Evolutionary conservation across 2,888 invertebrate genomes (phyloP).

Genomic region (Sabatieria punctata): DNA sequence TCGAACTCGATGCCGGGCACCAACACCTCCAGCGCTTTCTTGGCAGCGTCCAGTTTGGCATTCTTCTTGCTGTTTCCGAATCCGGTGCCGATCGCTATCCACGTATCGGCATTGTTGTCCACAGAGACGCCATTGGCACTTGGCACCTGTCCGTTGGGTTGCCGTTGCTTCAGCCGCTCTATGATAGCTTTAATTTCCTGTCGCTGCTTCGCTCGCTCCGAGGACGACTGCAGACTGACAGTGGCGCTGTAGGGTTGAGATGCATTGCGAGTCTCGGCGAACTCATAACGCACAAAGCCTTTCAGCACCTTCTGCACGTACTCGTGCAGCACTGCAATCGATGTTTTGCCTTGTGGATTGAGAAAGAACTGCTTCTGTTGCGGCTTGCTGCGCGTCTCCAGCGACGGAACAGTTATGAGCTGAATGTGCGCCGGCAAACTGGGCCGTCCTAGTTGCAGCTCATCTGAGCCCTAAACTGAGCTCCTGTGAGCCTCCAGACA

Average conservation of each 20-base stretch:
- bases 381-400: conserved; percentile 12
- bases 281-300: conserved; percentile 36
- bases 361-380: conserved; percentile 65
- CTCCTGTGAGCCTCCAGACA: no score
- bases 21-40: conserved; percentile 16
- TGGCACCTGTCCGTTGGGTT: conserved; percentile 6
- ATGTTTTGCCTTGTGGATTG: conserved; percentile 93
- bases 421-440: conserved; percentile 14
- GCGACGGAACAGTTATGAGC: conserved; percentile 19
- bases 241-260: conserved; percentile 82
- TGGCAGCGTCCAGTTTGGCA: conserved; percentile 72
- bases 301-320: conserved; percentile 86
- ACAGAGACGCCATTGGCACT: neutral
- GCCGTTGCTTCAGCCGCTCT: conserved; percentile 14
- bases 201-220: no score
- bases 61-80: conserved; percentile 85
- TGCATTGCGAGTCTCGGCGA: conserved; percentile 45
- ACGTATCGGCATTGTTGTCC: conserved; percentile 50
- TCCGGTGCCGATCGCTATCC: conserved; percentile 59
- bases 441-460: conserved; percentile 40
- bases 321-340: conserved; percentile 84
- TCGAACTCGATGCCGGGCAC: conserved; percentile 20
- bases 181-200: no score
- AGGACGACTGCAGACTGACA: conserved; percentile 40
- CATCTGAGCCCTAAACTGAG: no score